phyloP scores from a whole-genome alignment of 1,140 invertebrate genomes.

The Temnothorax nylanderi region DNA sequence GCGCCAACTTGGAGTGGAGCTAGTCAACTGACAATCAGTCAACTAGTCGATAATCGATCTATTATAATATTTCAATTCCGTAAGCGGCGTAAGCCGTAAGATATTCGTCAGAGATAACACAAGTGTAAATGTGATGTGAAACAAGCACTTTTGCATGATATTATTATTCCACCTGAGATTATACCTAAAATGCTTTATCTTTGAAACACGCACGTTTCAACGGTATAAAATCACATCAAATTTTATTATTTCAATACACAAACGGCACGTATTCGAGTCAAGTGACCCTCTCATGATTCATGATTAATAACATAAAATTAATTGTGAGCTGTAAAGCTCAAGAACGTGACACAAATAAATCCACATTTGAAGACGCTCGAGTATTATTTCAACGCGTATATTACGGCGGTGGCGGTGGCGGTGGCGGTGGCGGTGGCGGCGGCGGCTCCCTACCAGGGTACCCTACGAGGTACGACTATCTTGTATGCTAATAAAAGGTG shows the following conservation, averaged over 20 bases:
- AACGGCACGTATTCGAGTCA: background rate
- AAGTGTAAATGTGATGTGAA: background rate
- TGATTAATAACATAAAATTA: background rate
- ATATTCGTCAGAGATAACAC: background rate
- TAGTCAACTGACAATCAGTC: too few relatives aligned
- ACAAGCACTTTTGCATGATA: background rate
- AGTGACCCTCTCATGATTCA: too few relatives aligned
- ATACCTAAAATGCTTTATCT: background rate
- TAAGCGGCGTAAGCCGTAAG: background rate
- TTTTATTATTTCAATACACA: background rate
- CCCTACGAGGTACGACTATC: background rate
- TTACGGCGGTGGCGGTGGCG: background rate
- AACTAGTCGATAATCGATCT: background rate
- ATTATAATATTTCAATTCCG: background rate
- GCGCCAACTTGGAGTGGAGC: background rate
- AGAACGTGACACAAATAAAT: conserved; percentile 24
- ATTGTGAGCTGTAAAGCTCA: background rate
- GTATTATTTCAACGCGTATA: conserved; percentile 24
- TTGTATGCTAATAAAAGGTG: conserved; percentile 50
- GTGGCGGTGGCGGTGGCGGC: too few relatives aligned
- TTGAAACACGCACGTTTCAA: background rate
- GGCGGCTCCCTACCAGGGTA: background rate
- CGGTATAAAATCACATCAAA: too few relatives aligned
- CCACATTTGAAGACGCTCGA: conserved; percentile 36
- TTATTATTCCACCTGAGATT: background rate